Evolutionary conservation across 2,888 invertebrate species (phyloP).

Genomic region (Lymantria monacha): DNA sequence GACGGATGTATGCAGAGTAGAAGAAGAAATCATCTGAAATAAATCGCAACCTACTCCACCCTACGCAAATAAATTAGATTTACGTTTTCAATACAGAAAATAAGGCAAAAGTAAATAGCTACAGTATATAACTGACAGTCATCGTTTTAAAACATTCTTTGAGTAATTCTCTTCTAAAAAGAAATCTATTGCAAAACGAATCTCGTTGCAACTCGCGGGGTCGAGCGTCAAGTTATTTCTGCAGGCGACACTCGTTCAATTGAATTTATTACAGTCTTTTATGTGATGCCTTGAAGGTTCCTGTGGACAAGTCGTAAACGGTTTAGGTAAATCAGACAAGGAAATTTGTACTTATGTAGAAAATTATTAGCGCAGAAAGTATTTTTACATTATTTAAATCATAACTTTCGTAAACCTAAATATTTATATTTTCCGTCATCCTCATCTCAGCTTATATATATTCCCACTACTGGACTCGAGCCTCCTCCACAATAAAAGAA

Average conservation of each 20-base stretch:
- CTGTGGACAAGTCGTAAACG: constrained; percentile 35
- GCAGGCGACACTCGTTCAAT: constrained; percentile 62
- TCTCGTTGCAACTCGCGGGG: constrained; percentile 41
- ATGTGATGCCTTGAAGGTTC: constrained; percentile 30
- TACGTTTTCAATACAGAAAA: no score
- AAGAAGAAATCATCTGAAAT: no score
- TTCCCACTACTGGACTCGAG: no score
- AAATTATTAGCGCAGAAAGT: constrained; percentile 1
- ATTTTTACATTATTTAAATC: constrained; percentile 9
- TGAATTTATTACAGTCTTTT: constrained; percentile 66
- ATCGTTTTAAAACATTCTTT: neutral
- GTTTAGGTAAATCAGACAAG: constrained; percentile 33
- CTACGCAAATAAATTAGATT: no score
- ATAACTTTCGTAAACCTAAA: no score
- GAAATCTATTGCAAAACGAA: constrained; percentile 7
- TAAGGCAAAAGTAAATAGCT: no score
- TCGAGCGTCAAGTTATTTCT: constrained; percentile 51
- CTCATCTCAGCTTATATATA: no score
- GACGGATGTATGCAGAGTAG: no score
- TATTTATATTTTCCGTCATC: no score
- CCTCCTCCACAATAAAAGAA: no score
- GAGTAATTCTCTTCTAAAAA: neutral
- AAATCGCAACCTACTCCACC: no score
- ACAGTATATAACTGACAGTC: neutral
- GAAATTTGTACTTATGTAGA: constrained; percentile 7